Evolutionary conservation across 2,797 vertebrate species (phyloP), one percentile per base, ranked within the genome.

Genomic region (Tadarida brasiliensis): DNA sequence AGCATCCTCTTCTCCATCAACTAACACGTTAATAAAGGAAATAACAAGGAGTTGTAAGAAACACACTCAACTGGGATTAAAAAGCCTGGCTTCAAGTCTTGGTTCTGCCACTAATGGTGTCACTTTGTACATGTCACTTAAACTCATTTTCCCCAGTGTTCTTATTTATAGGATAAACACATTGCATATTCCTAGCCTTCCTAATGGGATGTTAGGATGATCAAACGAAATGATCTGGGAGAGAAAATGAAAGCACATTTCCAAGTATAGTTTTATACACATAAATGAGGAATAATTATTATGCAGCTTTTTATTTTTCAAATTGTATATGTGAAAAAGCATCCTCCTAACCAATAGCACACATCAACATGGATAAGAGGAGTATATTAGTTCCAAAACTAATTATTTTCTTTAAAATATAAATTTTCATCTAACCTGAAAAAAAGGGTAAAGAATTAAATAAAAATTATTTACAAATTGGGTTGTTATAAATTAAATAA

Each of bases 171-270:
- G 24, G 19, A 85, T 87, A 63, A 93, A 90, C 59, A 67, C 65
- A 71, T 80, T 65, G 49, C 28, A 51, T 81, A 91, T 91, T 70
- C 71, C 54, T 59, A 70, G 7, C 44, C 33, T 90, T 96, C 28
- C 63, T 88, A 51, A 44, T 70, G 63, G 70, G 19, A 33, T 71
- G 11, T 87, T 94, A 39, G n/a, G 63, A 81, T 85, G 81, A 26
- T 54, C 56, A 85, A 93, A 70, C 19, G 39, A 77, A 90, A 28
- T 88, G 47, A 92, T 61, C 63, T 61, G 44, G 61, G 33, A 96
- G 56, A 87, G n/a, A 87, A 77, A 49, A 83, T 83, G 74, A 97
- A 97, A 97, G 95, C 95, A 97, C 96, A 96, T 95, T 95, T 87
- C 39, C 71, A 95, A 89, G 65, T 94, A 82, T 35, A 95, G 61